Base-by-base conservation (phyloP, 1,140 invertebrate species). In the Drosophila sproati region DNA sequence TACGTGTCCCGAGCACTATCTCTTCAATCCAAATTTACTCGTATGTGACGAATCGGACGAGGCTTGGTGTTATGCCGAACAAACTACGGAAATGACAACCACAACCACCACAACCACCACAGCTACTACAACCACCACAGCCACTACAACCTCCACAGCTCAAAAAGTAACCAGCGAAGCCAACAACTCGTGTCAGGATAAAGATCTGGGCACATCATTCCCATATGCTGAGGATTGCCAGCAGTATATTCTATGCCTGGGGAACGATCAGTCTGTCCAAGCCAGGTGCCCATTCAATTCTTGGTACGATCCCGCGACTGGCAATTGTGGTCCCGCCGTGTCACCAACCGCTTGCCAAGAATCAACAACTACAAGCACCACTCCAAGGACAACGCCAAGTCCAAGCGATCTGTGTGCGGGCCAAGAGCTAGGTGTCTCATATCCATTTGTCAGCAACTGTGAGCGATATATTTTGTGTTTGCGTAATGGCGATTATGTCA, bases 401-500 rank as follows among this genome's bases (percentile, higher is more conserved):
- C 34, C 60, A 1, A 37, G 60, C 0, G 52, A 91, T 8, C 43
- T 62, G 2, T 91, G 87, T 56, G 55, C 43, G 4, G 48, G 57
- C 43, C 55, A 87, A 31, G 54, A 77, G 0, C 5, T 61, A 1
- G 87, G 87, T 6, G 39, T 31, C 2, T 82, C 87, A 0, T 91
- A 51, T 52, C 79, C 87, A 2, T 5, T 80, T 12, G 55, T 59
- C 2, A 66, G 51, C 3, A 69, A 90, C 41, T 90, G 87, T 31
- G 8, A 70, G 8, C 48, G 87, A 29, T 91, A 91, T 43, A 77
- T 91, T 10, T 10, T 91, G 2, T 91, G 87, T 56, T 68, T 77
- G 64, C 80, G 68, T 5, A 75, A 91, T n/a, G 82, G 73, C 0
- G 41, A 57, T 3, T 75, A 43, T 12, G 37, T 34, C 0, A 50